Evolutionary conservation across 2,113 vertebrate genomes (phyloP).

Genomic region (Baryphthengus martii): DNA sequence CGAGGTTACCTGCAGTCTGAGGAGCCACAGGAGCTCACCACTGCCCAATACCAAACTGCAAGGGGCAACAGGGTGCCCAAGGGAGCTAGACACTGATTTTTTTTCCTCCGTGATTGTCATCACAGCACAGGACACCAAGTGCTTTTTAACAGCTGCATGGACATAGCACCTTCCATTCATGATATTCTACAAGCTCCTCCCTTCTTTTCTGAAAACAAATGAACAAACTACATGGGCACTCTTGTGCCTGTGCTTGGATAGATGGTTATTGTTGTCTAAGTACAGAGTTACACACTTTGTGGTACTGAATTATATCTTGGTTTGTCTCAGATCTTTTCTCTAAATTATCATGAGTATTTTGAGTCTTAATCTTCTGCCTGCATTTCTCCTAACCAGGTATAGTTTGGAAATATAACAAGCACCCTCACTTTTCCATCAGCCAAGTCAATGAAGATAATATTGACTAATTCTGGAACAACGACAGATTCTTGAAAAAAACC

Average conservation of each 20-base stretch:
- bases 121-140: background rate
- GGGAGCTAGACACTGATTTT: background rate
- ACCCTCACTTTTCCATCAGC: background rate
- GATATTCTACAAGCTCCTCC: background rate
- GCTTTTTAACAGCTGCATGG: background rate
- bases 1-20: background rate
- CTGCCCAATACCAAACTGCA: background rate
- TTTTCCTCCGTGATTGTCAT: background rate
- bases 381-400: background rate
- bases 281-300: background rate
- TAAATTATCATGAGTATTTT: background rate
- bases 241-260: background rate
- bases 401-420: background rate
- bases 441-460: conserved; percentile 19
- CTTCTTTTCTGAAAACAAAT: background rate
- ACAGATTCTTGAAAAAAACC: background rate
- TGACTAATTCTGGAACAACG: conserved; percentile 18
- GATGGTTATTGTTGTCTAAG: background rate
- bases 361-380: background rate
- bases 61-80: background rate
- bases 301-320: background rate
- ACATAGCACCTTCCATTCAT: background rate
- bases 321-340: background rate
- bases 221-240: background rate
- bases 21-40: background rate